Conservation (phyloP, 1,140 invertebrate genomes). For the Mercenaria mercenaria region DNA sequence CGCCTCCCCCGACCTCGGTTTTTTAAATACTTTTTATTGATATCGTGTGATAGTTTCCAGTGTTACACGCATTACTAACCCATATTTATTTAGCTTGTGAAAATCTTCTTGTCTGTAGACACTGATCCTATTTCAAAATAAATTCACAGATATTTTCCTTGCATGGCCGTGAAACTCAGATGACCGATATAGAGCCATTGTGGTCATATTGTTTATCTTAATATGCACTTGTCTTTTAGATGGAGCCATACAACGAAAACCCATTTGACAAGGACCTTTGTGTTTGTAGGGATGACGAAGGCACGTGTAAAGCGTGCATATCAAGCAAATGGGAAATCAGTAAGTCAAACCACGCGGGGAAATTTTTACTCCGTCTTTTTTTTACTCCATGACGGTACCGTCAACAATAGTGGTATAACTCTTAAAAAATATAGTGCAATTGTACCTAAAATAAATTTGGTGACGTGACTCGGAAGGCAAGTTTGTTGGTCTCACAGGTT, state of each 20-base stretch:
- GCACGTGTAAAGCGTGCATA: not conserved
- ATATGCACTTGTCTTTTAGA: not conserved
- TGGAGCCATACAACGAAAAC: not conserved
- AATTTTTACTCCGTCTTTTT: not conserved
- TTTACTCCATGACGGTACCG: not conserved
- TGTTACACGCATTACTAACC: too few species aligned
- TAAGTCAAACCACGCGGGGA: not conserved
- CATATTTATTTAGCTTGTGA: too few species aligned
- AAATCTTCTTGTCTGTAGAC: too few species aligned
- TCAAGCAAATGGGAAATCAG: not conserved
- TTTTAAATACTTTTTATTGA: too few species aligned
- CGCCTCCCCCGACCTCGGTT: too few species aligned
- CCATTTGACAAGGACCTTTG: not conserved
- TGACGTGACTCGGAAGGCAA: not conserved
- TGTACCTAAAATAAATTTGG: not conserved
- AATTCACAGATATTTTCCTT: too few species aligned
- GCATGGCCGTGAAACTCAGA: too few species aligned
- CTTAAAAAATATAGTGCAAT: not conserved
- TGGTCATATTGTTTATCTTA: too few species aligned
- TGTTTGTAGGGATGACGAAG: slow-evolving; percentile 5
- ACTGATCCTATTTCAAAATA: too few species aligned
- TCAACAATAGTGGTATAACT: not conserved
- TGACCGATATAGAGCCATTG: too few species aligned
- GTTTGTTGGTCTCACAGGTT: not conserved
- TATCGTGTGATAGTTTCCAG: too few species aligned